Conservation (phyloP, 2,797 vertebrate genomes). For the Arrhamphus sclerolepis region DNA sequence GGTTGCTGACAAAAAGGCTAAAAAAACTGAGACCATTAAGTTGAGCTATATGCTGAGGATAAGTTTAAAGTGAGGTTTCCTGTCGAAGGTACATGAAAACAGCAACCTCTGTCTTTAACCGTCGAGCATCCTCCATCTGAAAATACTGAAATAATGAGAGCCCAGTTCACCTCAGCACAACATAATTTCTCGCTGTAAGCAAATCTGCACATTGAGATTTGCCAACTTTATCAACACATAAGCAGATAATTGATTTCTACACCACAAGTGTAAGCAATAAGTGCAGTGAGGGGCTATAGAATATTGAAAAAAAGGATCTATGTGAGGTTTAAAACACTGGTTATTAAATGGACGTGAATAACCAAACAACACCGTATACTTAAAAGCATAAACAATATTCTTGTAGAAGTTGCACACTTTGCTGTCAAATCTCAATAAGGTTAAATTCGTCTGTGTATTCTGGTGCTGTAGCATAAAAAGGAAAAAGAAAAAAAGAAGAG, state of each 20-base stretch:
- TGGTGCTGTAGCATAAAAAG: no score
- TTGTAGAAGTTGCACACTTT: neutral
- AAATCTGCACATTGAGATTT: no score
- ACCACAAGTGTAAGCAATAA: no score
- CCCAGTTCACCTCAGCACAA: neutral
- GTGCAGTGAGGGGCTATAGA: no score
- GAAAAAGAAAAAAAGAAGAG: neutral
- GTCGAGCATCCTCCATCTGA: slow-evolving; percentile 12
- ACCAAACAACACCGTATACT: no score
- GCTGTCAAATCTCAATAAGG: neutral
- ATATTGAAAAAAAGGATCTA: no score
- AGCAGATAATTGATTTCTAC: no score
- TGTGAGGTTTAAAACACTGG: no score
- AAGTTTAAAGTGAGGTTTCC: slow-evolving; percentile 41
- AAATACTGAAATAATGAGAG: slow-evolving; percentile 5
- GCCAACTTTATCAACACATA: no score
- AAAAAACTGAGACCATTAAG: slow-evolving; percentile 9
- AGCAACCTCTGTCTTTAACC: slow-evolving; percentile 14
- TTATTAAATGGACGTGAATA: no score
- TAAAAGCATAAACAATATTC: no score
- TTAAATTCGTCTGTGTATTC: neutral
- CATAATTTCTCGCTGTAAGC: neutral
- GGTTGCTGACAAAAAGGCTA: neutral
- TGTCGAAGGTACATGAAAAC: slow-evolving; percentile 5
- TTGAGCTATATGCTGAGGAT: slow-evolving; percentile 35